Conservation (phyloP, 2,113 vertebrate species). For the Rattus norvegicus region GRCr8 NC_086034.1:4092501-4093000, state of each 20-base stretch:
- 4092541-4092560: background rate
- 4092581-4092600: background rate
- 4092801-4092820: background rate
- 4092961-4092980: background rate
- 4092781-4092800: background rate
- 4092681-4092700: background rate
- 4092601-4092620: background rate
- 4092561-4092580: background rate
- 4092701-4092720: no score
- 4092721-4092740: no score
- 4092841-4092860: background rate
- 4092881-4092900: background rate
- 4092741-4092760: background rate
- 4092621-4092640: background rate
- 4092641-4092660: background rate
- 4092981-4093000: background rate
- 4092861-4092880: background rate
- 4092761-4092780: background rate
- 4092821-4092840: background rate
- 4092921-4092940: background rate
- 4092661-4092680: background rate
- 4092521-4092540: background rate
- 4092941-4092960: background rate
- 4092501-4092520: background rate
- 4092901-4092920: background rate